phyloP scores from a whole-genome alignment of 2,888 invertebrate species.

The Heliconius sara region DNA sequence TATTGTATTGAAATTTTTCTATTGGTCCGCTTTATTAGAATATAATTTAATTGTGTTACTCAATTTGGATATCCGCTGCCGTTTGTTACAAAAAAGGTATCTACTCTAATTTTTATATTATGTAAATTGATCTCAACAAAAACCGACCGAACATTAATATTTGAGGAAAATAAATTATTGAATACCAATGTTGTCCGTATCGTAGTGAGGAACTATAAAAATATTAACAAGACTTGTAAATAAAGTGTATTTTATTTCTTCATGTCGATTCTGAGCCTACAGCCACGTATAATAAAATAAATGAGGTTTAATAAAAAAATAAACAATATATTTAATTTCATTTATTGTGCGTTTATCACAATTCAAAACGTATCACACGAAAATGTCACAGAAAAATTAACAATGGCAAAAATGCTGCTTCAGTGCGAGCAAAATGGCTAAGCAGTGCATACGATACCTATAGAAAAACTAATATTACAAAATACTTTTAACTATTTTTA shows the following conservation, averaged over 20 bases:
- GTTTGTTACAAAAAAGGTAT: not conserved
- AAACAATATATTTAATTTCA: conserved; percentile 15
- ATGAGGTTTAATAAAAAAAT: conserved; percentile 12
- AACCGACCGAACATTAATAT: no score
- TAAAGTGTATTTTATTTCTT: not conserved
- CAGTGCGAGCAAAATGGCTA: conserved; percentile 37
- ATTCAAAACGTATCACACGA: conserved; percentile 41
- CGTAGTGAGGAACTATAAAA: no score
- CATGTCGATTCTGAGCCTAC: not conserved
- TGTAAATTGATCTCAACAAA: not conserved
- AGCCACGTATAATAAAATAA: not conserved
- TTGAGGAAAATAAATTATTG: no score
- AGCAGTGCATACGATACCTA: conserved; percentile 43
- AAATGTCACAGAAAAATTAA: conserved; percentile 41
- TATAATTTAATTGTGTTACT: not conserved
- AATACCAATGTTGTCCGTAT: no score
- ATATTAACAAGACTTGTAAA: no score
- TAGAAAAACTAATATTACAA: conserved; percentile 26
- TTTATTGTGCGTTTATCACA: conserved; percentile 49
- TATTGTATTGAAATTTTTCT: conserved; percentile 3
- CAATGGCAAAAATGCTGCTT: conserved; percentile 43
- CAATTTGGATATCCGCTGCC: not conserved
- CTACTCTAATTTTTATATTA: not conserved
- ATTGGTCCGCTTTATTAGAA: not conserved
- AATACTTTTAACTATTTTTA: not conserved